phyloP scores from a whole-genome alignment of 2,888 invertebrate species.

The Apoderus coryli region DNA sequence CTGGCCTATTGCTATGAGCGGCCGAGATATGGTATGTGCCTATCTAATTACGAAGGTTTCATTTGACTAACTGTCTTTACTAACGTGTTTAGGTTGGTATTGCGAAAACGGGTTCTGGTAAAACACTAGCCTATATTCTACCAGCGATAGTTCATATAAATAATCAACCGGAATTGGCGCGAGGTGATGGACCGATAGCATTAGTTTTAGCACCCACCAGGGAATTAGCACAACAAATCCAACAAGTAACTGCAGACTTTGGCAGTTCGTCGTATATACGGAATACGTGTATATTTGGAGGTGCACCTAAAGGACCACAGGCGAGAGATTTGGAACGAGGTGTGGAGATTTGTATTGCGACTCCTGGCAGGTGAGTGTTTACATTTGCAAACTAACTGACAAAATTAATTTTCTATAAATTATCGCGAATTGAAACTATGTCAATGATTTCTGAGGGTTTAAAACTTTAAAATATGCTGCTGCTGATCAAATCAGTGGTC shows the following conservation, averaged over 20 bases:
- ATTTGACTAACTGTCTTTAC: no score
- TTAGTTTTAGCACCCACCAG: constrained; percentile 67
- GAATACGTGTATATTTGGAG: constrained; percentile 81
- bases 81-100: no score
- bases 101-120: constrained; percentile 73
- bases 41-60: no score
- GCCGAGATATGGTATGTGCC: constrained; percentile 76
- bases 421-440: no score
- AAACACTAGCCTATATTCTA: constrained; percentile 67
- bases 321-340: constrained; percentile 54
- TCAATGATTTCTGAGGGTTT: no score
- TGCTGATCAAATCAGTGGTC: no score
- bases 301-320: constrained; percentile 79
- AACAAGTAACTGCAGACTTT: constrained; percentile 76
- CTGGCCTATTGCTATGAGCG: constrained; percentile 77
- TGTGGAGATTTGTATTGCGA: constrained; percentile 78
- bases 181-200: constrained; percentile 76
- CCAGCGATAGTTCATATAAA: constrained; percentile 86
- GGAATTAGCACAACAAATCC: constrained; percentile 68
- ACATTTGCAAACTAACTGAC: no score
- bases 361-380: no score
- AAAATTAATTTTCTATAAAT: no score
- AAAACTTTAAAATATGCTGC: no score
- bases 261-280: constrained; percentile 66
- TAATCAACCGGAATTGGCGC: constrained; percentile 60